A percentile compares a stretch with the other conserved stretches of the same genome.
Conservation (phyloP, 2,113 vertebrate species). For the Takifugu bimaculatus region DNA sequence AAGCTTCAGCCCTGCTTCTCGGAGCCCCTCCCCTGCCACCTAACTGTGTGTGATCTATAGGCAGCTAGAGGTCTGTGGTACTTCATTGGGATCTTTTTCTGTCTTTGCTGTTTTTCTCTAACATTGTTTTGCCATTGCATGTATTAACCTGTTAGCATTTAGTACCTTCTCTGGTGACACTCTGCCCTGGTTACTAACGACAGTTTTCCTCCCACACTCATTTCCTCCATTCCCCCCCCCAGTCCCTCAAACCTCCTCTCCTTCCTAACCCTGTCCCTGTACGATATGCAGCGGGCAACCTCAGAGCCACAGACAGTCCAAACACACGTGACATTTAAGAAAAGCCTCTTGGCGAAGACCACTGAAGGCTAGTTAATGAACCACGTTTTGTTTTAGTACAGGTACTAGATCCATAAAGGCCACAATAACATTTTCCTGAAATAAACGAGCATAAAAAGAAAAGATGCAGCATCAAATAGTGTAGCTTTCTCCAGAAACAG, state of each 20-base stretch:
- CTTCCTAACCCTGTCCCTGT: slow-evolving; percentile 74
- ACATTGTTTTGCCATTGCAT: slow-evolving; percentile 89
- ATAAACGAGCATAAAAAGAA: not conserved
- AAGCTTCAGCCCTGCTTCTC: slow-evolving; percentile 84
- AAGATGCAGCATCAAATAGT: too few relatives aligned
- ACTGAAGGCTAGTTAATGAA: not conserved
- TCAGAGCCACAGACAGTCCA: slow-evolving; percentile 47
- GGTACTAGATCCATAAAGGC: too few relatives aligned
- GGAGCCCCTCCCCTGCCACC: slow-evolving; percentile 86
- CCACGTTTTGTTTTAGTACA: too few relatives aligned
- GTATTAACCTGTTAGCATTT: slow-evolving; percentile 85
- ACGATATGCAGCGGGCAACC: slow-evolving; percentile 90
- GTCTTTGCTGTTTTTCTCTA: slow-evolving; percentile 66
- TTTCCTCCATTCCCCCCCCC: slow-evolving; percentile 41
- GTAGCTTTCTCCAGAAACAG: too few relatives aligned
- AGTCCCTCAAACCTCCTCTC: slow-evolving; percentile 65
- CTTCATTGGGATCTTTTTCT: slow-evolving; percentile 83
- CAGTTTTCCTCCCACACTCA: slow-evolving; percentile 42
- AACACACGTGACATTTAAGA: slow-evolving; percentile 3
- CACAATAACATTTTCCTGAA: not conserved
- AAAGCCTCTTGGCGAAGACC: slow-evolving; percentile 10
- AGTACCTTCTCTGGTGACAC: slow-evolving; percentile 60
- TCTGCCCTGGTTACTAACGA: slow-evolving; percentile 57
- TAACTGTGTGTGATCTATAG: slow-evolving; percentile 93
- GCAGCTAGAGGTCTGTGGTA: slow-evolving; percentile 88